Evolutionary conservation across 1,140 invertebrate genomes (phyloP).

Genomic region (Ylistrum balloti): DNA sequence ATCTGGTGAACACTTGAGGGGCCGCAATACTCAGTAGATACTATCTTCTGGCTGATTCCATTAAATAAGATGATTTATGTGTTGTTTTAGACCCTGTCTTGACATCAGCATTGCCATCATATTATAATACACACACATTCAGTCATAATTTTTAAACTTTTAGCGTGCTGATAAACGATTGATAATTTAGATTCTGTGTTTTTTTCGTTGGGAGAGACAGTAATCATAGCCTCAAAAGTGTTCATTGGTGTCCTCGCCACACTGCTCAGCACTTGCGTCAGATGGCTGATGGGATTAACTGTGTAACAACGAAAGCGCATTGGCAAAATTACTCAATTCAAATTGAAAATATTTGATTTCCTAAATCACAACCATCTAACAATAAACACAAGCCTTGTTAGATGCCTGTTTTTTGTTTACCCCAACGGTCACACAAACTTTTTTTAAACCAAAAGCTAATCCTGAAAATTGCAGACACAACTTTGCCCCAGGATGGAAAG

Average conservation of each 20-base stretch:
- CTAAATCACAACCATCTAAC: conserved; percentile 6
- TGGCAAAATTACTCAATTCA: conserved; percentile 39
- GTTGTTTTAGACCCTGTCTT: neutral
- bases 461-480: neutral
- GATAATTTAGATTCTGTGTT: conserved; percentile 34
- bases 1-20: neutral
- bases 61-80: conserved; percentile 30
- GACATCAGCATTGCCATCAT: neutral
- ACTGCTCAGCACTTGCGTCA: neutral
- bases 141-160: conserved; percentile 34
- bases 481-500: neutral
- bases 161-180: conserved; percentile 1
- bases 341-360: conserved; percentile 27
- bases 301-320: conserved; percentile 6
- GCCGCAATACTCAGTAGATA: neutral
- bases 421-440: neutral
- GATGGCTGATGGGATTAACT: conserved; percentile 26
- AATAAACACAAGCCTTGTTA: conserved; percentile 9
- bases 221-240: neutral
- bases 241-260: neutral
- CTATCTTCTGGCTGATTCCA: neutral
- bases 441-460: neutral
- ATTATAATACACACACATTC: conserved; percentile 28
- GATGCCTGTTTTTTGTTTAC: neutral
- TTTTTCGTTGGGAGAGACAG: neutral